Base-by-base conservation (phyloP, 2,797 vertebrate species). In the Sebastes matsubarae region DNA sequence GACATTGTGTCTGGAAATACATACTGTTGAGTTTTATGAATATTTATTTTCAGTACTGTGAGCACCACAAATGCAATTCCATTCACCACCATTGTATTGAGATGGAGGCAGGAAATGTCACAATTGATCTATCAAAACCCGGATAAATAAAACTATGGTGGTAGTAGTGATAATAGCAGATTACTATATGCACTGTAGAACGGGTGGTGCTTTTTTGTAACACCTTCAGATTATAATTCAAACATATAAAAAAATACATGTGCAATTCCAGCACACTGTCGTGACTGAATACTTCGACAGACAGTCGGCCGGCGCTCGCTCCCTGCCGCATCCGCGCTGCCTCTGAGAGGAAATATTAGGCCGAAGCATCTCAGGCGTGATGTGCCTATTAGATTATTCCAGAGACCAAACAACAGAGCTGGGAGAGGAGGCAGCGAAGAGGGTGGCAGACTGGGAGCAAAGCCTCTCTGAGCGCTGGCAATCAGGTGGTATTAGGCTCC, bases 321-420 rank as follows among this genome's bases (percentile, higher is more conserved):
- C 58, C 30, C 77, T 68, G 75, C 80, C 32, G 14, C 57, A 67
- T 79, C 64, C 16, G 24, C 1, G 6, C 58, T 69, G 83, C 75
- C 84, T 86, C 77, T 34, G 52, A 76, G 87, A 83, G 83, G 75
- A 80, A 76, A 86, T 89, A 85, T 87, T 76, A 86, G 85, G 81
- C 85, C 32, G 78, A 87, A 88, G 14, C 83, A 86, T 91, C 82
- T 90, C 71, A 88, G 84, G 87, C 88, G 86, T 89, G 92, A 93
- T 91, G 87, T 80, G 84, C 90, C 87, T 86, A 91, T 94, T 93
- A 86, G 90, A 92, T 93, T 90, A 91, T 94, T 94, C 89, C 88
- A 76, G 87, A 87, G 89, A 89, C 73, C 86, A 88, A 88, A 90
- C 88, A 84, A 78, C 81, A 76, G 83, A 80, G 82, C 86, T 65